Evolutionary conservation across 2,888 invertebrate species (phyloP), one percentile per base, ranked within the genome.

Genomic region (Caenorhabditis doughertyi): DNA sequence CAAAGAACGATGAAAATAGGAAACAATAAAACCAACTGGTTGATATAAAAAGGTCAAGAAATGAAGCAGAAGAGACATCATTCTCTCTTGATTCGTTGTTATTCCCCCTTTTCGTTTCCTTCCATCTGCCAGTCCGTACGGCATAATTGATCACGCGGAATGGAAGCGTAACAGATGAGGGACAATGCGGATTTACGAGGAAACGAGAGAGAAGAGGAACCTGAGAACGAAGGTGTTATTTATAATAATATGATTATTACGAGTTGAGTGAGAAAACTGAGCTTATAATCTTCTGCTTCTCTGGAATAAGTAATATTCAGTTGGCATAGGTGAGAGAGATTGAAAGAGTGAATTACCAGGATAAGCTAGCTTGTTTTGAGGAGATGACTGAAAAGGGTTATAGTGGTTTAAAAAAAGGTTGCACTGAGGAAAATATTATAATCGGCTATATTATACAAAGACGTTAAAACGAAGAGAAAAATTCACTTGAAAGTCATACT

Each of bases 61-160:
- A 70, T 47, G 70, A 55, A 62, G 53, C 53, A 60, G 1, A 1
- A n/a, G 18, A 13, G 13, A 27, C 42, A 18, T 35, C 35, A 35
- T 35, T n/a, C n/a, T n/a, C n/a, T n/a, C n/a, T n/a, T n/a, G n/a
- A n/a, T n/a, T n/a, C n/a, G n/a, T n/a, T n/a, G n/a, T n/a, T n/a
- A n/a, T n/a, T n/a, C 35, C 9, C 35, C 35, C 21, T 35, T 44
- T 16, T 7, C n/a, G 13, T 16, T 11, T 35, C 35, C 27, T 11
- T 35, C 18, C 32, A 35, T 18, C 35, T 18, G n/a, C 21, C 55
- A 23, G 25, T 27, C 53, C 42, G 55, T 44, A n/a, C 27, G 39
- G 64, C 64, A 65, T 65, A 74, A 56, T 65, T 39, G 55, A 49
- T 55, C 64, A 56, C 64, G 55, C 73, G 62, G 64, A 55, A 62